A percentile compares a stretch with the other conserved stretches of the same genome.
These are phyloP conservation scores for Papilio demoleus DNA, from an alignment of 2,888 invertebrate species.

Conservation along the genomic window DNA sequence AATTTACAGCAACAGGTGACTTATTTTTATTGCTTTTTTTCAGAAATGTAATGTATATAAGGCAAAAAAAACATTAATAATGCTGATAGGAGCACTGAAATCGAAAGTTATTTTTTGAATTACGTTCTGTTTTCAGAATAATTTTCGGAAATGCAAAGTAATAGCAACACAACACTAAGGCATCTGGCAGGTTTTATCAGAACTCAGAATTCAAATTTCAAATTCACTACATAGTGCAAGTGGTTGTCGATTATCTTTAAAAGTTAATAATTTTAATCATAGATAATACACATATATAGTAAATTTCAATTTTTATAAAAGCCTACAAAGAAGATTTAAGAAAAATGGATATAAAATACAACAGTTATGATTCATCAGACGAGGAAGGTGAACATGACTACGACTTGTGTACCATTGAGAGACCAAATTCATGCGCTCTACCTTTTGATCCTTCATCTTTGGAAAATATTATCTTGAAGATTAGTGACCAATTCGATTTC, in stretches of 20 bases:
- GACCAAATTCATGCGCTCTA: slow-evolving; percentile 50
- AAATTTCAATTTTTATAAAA: background rate
- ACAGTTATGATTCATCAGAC: slow-evolving; percentile 54
- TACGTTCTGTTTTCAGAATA: background rate
- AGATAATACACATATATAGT: too few species aligned
- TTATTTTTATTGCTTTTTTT: background rate
- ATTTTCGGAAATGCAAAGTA: background rate
- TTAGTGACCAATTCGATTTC: slow-evolving; percentile 71
- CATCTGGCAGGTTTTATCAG: background rate
- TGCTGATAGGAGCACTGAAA: background rate
- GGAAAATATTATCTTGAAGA: slow-evolving; percentile 66
- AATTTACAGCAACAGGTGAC: too few species aligned
- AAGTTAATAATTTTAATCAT: too few species aligned
- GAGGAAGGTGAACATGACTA: slow-evolving; percentile 54
- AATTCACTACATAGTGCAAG: background rate
- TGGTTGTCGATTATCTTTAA: background rate
- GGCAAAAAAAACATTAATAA: too few species aligned
- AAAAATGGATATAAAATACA: slow-evolving; percentile 49
- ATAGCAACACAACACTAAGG: background rate
- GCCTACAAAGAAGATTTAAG: background rate
- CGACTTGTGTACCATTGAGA: slow-evolving; percentile 54
- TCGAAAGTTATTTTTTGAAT: background rate
- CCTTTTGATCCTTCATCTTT: slow-evolving; percentile 65
- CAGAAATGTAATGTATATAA: background rate
- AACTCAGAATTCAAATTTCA: background rate